A percentile compares a stretch with the other conserved stretches of the same genome.
These are phyloP conservation scores for Scopus umbretta DNA, from an alignment of 2,113 vertebrate species.

Conservation along the genomic window DNA sequence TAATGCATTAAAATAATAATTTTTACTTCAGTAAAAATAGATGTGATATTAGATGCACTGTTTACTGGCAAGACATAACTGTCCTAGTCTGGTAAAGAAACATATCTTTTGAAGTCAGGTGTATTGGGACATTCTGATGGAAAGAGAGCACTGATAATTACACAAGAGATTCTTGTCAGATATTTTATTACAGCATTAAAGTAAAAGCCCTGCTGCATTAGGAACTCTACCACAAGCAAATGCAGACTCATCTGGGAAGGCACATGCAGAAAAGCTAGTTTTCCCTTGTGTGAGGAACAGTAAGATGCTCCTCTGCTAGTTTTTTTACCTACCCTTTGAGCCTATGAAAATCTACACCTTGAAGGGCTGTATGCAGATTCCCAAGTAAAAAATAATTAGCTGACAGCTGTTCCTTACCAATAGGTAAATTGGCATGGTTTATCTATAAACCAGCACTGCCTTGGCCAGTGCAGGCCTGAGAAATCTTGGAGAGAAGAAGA, in stretches of 20 bases:
- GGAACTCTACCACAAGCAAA: not conserved
- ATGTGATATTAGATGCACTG: not conserved
- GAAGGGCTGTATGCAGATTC: not conserved
- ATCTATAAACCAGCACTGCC: not conserved
- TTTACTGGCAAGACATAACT: not conserved
- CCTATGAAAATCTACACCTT: not conserved
- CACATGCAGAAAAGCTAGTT: not conserved
- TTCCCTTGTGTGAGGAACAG: not conserved
- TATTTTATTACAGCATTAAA: not conserved
- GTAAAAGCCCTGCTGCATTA: not conserved
- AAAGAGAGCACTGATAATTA: slow-evolving; percentile 3
- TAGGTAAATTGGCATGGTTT: not conserved
- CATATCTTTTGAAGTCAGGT: not conserved
- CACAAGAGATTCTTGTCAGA: not conserved
- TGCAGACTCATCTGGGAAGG: not conserved
- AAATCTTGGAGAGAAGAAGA: not conserved
- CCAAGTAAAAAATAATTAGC: not conserved
- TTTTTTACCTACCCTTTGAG: not conserved
- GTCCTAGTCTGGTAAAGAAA: not conserved
- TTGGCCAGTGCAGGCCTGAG: not conserved
- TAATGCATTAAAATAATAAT: not conserved
- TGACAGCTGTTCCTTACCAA: not conserved
- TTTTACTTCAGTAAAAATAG: not conserved
- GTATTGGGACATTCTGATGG: not conserved
- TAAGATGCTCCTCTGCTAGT: not conserved